Percentiles rank a stretch among this genome's conserved stretches.
Evolutionary conservation across 2,113 vertebrate species (phyloP).

Genomic region (Galemys pyrenaicus): DNA sequence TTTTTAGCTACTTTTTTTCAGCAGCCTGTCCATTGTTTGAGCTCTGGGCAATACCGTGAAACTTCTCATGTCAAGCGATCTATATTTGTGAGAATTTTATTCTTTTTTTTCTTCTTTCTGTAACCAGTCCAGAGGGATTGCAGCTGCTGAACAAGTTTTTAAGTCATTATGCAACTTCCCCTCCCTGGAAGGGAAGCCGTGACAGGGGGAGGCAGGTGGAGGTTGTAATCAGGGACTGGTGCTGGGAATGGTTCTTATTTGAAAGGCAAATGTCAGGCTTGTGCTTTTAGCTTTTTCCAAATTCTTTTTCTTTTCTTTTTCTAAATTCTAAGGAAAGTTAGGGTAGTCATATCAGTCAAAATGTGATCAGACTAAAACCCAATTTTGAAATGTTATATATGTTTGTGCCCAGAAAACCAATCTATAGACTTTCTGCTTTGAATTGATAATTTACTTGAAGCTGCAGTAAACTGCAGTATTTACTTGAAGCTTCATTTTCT

Average conservation of each 20-base stretch:
- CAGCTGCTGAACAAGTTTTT: neutral
- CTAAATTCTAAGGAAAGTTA: neutral
- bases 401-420: neutral
- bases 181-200: neutral
- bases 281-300: neutral
- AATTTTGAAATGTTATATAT: neutral
- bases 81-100: neutral
- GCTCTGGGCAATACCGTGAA: neutral
- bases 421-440: neutral
- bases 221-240: neutral
- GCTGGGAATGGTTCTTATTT: neutral
- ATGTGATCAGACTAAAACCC: neutral
- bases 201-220: neutral
- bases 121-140: neutral
- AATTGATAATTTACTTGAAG: neutral
- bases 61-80: neutral
- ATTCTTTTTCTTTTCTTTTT: too few relatives aligned
- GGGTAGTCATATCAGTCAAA: neutral
- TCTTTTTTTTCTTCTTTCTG: neutral
- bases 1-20: neutral
- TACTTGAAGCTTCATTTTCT: conserved; percentile 1
- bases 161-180: neutral
- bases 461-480: neutral
- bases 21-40: neutral
- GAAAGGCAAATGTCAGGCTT: neutral